Conservation (phyloP, 2,113 vertebrate species). For the Syngnathus typhle region DNA sequence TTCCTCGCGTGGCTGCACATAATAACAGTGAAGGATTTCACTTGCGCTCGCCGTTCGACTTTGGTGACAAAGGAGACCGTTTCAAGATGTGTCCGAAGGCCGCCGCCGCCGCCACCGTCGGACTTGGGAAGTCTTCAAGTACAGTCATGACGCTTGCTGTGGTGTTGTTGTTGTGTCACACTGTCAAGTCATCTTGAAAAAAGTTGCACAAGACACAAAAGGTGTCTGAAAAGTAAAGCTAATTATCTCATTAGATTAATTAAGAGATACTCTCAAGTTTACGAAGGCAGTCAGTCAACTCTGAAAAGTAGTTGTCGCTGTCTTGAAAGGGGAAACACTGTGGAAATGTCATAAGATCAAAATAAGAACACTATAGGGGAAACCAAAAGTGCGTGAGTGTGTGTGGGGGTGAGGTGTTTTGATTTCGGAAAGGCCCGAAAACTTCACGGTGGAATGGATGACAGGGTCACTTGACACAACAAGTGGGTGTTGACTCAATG, state of each 20-base stretch:
- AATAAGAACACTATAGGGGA: neutral
- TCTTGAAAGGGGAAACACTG: neutral
- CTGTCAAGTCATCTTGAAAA: slow-evolving; percentile 24
- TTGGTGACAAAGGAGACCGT: slow-evolving; percentile 10
- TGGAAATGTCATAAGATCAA: neutral
- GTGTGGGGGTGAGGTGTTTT: slow-evolving; percentile 4
- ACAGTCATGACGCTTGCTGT: slow-evolving; percentile 4
- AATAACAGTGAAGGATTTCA: slow-evolving; percentile 57
- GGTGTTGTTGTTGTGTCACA: slow-evolving; percentile 11
- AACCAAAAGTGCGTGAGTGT: neutral
- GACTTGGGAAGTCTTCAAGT: no score
- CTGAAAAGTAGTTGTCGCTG: neutral
- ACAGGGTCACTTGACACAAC: slow-evolving; percentile 25
- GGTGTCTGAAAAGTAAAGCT: no score
- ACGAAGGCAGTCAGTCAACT: neutral
- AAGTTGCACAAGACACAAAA: slow-evolving; percentile 4
- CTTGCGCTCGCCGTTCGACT: neutral
- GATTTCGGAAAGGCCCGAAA: slow-evolving; percentile 5
- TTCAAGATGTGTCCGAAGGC: slow-evolving; percentile 17
- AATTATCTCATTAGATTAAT: no score
- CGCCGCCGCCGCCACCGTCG: slow-evolving; percentile 18
- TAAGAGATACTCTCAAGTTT: neutral
- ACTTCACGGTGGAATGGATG: slow-evolving; percentile 4
- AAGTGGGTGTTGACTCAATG: slow-evolving; percentile 53
- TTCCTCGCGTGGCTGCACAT: slow-evolving; percentile 47